Base-by-base conservation (phyloP, 2,797 vertebrate genomes). In the Macroramphosus scolopax region DNA sequence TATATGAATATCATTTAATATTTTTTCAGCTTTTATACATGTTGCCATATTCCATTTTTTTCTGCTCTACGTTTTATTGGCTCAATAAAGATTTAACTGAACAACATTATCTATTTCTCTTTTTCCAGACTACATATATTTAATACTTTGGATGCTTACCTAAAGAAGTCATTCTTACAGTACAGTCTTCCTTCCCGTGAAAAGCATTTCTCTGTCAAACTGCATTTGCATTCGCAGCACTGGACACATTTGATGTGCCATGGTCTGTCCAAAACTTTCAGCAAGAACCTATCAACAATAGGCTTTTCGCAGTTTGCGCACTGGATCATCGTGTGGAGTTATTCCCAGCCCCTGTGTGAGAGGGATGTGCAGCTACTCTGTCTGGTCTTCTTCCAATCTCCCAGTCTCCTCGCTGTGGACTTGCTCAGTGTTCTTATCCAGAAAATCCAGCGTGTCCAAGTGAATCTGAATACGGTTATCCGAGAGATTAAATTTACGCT, bases 91-190 rank as follows among this genome's bases (percentile, higher is more conserved):
- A n/a, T n/a, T n/a, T n/a, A n/a, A n/a, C n/a, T n/a, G n/a, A n/a
- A n/a, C n/a, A n/a, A n/a, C n/a, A n/a, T n/a, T n/a, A n/a, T n/a
- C n/a, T n/a, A n/a, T n/a, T n/a, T n/a, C n/a, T n/a, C n/a, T n/a
- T n/a, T n/a, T n/a, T n/a, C n/a, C n/a, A n/a, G n/a, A n/a, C n/a
- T n/a, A n/a, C n/a, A n/a, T n/a, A n/a, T n/a, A n/a, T n/a, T n/a
- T n/a, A n/a, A n/a, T n/a, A n/a, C n/a, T n/a, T n/a, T n/a, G n/a
- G 13, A 13, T 43, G 29, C 83, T 92, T 84, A 95, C 95, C 94
- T 94, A 81, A 96, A 97, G 81, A 96, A 97, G 91, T 97, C 95
- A 11, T 93, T 93, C 84, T 94, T 96, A 89, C 95, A 97, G 64
- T 96, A 97, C 38, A 97, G 89, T 74, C 91, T 94, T 43, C 94